Evolutionary conservation across 1,140 invertebrate species (phyloP), one percentile per base, ranked within the genome.

Genomic region (Drosophila sechellia): DNA sequence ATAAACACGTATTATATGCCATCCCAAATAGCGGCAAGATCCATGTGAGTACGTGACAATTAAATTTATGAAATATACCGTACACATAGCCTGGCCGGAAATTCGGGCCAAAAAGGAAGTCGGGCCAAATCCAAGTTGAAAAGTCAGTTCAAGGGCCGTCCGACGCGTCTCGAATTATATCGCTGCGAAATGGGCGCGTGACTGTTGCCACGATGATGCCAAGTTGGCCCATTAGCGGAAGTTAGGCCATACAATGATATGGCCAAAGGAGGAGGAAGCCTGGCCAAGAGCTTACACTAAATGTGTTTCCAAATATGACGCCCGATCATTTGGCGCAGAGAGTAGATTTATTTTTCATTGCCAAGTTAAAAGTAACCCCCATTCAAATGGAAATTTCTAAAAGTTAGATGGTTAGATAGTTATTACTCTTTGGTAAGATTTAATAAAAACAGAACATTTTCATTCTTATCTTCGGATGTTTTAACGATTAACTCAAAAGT

Each of bases 61-160:
- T 89, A 89, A 89, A 89, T 89, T 78, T 89, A 89, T 89, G 84
- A 89, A 89, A 83, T 66, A 79, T 66, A 15, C 4, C 17, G 17
- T 34, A 34, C 8, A 5, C 34, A 34, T 22, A 61, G 31, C 42
- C 61, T 25, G 45, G 17, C 35, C 53, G 31, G 27, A 54, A 59
- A 55, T 60, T 31, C 2, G 37, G 35, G 43, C 45, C 59, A 54
- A 65, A 17, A 76, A 25, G 6, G 5, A 4, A 11, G 58, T 27
- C 43, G 37, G 40, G 43, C 59, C 60, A 11, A 66, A 49, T 42
- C 45, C 56, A 39, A 75, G 75, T 75, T 71, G 46, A 72, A 58
- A 79, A 84, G 63, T 70, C 80, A 60, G 61, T 57, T 69, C 49
- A 77, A 69, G 56, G 52, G 71, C 49, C 46, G 15, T 1, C 37